Conservation (phyloP, 2,113 vertebrate species). For the Phaethornis superciliosus region DNA sequence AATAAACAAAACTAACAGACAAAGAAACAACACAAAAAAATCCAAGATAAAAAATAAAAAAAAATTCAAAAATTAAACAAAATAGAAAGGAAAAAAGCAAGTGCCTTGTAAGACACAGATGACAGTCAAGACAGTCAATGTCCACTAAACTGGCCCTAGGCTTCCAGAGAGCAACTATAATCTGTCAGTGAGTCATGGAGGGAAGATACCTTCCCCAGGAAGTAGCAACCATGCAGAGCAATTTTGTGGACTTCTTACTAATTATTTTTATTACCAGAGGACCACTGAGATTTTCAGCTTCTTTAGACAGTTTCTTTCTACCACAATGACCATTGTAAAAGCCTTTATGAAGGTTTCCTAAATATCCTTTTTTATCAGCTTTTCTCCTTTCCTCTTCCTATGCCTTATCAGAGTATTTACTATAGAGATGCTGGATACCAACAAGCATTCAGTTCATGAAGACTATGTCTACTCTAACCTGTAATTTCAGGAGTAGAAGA, state of each 20-base stretch:
- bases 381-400: not conserved
- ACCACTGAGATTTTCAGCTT: not conserved
- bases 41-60: too few species aligned
- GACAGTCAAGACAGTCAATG: not conserved
- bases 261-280: not conserved
- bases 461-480: not conserved
- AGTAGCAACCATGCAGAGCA: not conserved
- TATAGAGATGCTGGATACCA: not conserved
- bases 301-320: not conserved
- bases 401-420: not conserved
- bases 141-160: not conserved
- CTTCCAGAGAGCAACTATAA: not conserved
- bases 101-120: not conserved
- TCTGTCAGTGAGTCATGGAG: not conserved
- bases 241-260: not conserved
- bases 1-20: too few species aligned
- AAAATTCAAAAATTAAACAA: not conserved
- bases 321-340: not conserved
- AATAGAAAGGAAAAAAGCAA: not conserved
- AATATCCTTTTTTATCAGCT: not conserved
- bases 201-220: not conserved
- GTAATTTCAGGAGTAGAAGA: not conserved
- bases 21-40: too few species aligned
- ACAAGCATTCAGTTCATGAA: not conserved
- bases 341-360: not conserved